Evolutionary conservation across 2,797 vertebrate species (phyloP), one percentile per base, ranked within the genome.

Genomic region (Muraenolepis orangiensis): DNA sequence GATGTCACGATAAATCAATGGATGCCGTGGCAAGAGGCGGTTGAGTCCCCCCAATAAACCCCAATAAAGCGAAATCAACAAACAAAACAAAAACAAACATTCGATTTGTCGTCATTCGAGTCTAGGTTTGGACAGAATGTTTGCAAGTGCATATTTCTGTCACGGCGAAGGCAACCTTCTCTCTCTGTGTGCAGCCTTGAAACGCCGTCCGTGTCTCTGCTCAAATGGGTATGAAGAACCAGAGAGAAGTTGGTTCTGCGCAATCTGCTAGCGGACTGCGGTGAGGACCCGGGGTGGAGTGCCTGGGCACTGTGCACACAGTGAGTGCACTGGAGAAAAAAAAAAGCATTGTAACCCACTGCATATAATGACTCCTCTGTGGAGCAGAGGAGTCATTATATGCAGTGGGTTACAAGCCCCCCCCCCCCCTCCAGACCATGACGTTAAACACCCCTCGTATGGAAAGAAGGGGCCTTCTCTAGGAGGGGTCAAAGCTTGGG

Each of bases 51-150:
- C n/a, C n/a, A n/a, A 7, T 57, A 57, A 20, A 26, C 57, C 57
- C n/a, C 8, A 67, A 31, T 13, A 16, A 67, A 29, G 78, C 71
- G 80, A 76, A 81, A 73, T 72, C n/a, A n/a, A 77, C 66, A 64
- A 74, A 73, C 36, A 76, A 76, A 61, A 67, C 71, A 31, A 71
- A 34, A 46, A 32, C n/a, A 51, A 29, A 16, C 14, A 7, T 67
- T 31, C 18, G 11, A 14, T 30, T 66, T 12, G 6, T 66, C 26
- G 4, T 14, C 23, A 66, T 29, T n/a, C n/a, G 64, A 26, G 29
- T 11, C 16, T 46, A 6, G 42, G 16, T 46, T n/a, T 5, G 42
- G 42, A 46, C 3, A 4, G 42, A 46, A 42, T 42, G 12, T 42
- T 42, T 4, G 4, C 42, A 46, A 46, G 42, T 13, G 42, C 18